phyloP scores from a whole-genome alignment of 2,113 vertebrate genomes.

The Ia io region DNA sequence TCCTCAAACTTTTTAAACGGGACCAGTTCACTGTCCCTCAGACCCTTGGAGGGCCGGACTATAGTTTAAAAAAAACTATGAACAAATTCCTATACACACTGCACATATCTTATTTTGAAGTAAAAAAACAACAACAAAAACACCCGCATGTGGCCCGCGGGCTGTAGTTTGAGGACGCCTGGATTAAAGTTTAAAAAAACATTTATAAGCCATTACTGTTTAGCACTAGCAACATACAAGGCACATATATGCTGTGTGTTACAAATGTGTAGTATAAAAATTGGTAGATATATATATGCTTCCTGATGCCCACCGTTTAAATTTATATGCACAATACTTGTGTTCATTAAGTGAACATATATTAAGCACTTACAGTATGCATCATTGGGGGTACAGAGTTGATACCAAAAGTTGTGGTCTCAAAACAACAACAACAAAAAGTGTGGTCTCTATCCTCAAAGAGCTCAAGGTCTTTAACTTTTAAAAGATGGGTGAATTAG shows the following conservation, averaged over 20 bases:
- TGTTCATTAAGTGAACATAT: not conserved
- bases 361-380: not conserved
- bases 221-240: not conserved
- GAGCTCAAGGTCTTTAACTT: not conserved
- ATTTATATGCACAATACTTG: not conserved
- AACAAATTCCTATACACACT: too few relatives aligned
- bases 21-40: too few relatives aligned
- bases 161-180: too few relatives aligned
- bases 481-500: conserved; percentile 5
- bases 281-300: not conserved
- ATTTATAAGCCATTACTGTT: not conserved
- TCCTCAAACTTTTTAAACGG: too few relatives aligned
- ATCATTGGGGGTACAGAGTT: not conserved
- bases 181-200: not conserved
- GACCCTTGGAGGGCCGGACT: too few relatives aligned
- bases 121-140: not conserved
- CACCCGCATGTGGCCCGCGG: too few relatives aligned
- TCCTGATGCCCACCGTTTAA: not conserved
- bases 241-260: not conserved
- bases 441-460: not conserved
- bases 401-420: not conserved
- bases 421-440: not conserved
- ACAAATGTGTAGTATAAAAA: not conserved
- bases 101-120: not conserved
- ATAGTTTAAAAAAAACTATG: too few relatives aligned